Evolutionary conservation across 2,113 vertebrate genomes (phyloP), one percentile per base, ranked within the genome.

Genomic region (Mesembrinibis cayennensis): DNA sequence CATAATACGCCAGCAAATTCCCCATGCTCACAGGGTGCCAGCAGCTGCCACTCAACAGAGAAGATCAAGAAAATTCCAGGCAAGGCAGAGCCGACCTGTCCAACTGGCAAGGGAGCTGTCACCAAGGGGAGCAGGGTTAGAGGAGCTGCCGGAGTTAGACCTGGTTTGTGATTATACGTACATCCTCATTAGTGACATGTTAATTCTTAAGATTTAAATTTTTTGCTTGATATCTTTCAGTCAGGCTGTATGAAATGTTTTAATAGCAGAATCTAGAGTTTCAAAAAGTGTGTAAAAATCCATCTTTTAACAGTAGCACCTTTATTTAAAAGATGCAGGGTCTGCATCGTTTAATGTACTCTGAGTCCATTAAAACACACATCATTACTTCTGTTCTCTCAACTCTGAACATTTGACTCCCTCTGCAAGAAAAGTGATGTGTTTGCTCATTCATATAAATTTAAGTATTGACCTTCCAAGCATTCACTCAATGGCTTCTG

Each of bases 11-110:
- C 91, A 95, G 63, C 1, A 4, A 84, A 94, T 91, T 95, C 61
- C 73, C 18, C 0, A 1, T 15, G 4, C 44, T 82, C 5, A 0
- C 52, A 40, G n/a, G 30, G 36, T 84, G 77, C 76, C 90, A 96
- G 79, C 72, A 96, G 56, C 63, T 93, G 89, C 59, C 94, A 97
- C 56, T 95, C 90, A 95, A 85, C 56, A 72, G 8, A 55, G 72
- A 87, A 86, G 86, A 95, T 92, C 76, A 95, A 89, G 89, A 96
- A 97, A 97, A 94, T 96, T 92, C 95, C 86, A 81, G 34, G 27
- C 86, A 93, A 93, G 63, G 47, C 69, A 94, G 72, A 94, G 36
- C 4, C 0, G 2, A 93, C 53, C 44, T 76, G 65, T 84, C 93
- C 84, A 87, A 34, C 89, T 93, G 87, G 91, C 89, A 94, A 89